These are phyloP conservation scores for Zaprionus africanus DNA, from an alignment of 1,140 invertebrate genomes.

Conservation along the genomic window DNA sequence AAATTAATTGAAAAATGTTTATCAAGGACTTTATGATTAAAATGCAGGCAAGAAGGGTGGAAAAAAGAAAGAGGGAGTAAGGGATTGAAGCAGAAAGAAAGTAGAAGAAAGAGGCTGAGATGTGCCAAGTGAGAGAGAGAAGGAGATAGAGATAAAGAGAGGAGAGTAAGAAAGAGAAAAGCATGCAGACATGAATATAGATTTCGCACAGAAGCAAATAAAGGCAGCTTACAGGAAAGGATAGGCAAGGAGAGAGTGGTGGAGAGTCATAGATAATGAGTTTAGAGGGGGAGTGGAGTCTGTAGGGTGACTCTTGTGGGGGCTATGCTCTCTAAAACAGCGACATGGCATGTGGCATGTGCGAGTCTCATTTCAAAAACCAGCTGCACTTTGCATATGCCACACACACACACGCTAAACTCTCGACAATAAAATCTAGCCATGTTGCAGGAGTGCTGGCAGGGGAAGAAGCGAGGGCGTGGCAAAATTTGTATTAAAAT, in stretches of 20 bases:
- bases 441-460: background rate
- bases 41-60: slow-evolving; percentile 26
- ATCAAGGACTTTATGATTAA: slow-evolving; percentile 75
- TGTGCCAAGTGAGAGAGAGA: slow-evolving; percentile 5
- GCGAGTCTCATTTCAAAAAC: slow-evolving; percentile 52
- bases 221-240: background rate
- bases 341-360: slow-evolving; percentile 33
- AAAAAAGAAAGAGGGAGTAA: too few species aligned
- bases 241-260: background rate
- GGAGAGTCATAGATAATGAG: background rate
- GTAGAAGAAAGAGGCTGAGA: too few species aligned
- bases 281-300: background rate
- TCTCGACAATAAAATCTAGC: slow-evolving; percentile 24
- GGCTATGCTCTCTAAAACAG: background rate
- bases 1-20: slow-evolving; percentile 83
- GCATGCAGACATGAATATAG: background rate
- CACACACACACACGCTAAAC: slow-evolving; percentile 13
- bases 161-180: background rate
- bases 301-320: too few species aligned
- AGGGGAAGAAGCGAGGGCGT: background rate
- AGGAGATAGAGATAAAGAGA: background rate
- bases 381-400: slow-evolving; percentile 46
- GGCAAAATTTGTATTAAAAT: slow-evolving; percentile 66
- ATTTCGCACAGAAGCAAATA: background rate
- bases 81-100: too few species aligned